Percentiles rank a stretch among this genome's conserved stretches.
These are phyloP conservation scores for Montipora foliosa DNA, from an alignment of 64 coral and sea anemone species.

Conservation along the genomic window DNA sequence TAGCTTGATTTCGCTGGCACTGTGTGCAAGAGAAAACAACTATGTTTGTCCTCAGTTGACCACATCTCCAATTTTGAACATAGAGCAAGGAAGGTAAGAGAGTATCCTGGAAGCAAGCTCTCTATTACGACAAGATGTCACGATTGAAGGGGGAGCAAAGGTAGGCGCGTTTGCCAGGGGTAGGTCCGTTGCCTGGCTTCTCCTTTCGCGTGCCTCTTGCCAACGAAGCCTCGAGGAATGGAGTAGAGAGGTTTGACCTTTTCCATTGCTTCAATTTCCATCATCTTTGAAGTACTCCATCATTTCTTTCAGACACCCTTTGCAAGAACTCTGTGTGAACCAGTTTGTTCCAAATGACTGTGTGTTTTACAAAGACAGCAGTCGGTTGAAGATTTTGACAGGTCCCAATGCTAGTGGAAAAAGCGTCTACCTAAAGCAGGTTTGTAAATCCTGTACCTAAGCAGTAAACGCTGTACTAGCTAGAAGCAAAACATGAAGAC, in stretches of 20 bases:
- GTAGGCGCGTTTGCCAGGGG: too few relatives aligned
- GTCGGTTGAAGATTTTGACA: constrained; percentile 86
- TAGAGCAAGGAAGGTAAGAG: constrained; percentile 91
- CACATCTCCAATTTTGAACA: constrained; percentile 74
- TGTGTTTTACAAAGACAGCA: constrained; percentile 69
- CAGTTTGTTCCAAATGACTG: constrained; percentile 97
- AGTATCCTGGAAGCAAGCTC: too few relatives aligned
- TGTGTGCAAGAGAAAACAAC: constrained; percentile 90
- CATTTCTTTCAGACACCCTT: constrained; percentile 76
- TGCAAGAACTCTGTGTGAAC: constrained; percentile 95
- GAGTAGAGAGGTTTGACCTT: too few relatives aligned
- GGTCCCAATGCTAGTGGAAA: constrained; percentile 99
- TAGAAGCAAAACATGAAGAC: too few relatives aligned
- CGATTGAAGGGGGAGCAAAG: too few relatives aligned
- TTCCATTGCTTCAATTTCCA: too few relatives aligned
- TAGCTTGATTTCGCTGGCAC: constrained; percentile 87
- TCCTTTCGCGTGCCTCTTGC: too few relatives aligned
- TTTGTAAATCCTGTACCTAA: neutral
- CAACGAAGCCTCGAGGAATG: too few relatives aligned
- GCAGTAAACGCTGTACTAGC: too few relatives aligned
- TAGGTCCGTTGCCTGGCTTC: too few relatives aligned
- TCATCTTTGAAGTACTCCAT: too few relatives aligned
- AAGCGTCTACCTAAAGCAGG: constrained; percentile 99
- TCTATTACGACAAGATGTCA: too few relatives aligned
- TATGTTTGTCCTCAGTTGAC: constrained; percentile 89